These are phyloP conservation scores for Marasmarcha lunaedactyla DNA, from an alignment of 2,888 invertebrate genomes.

Conservation along the genomic window DNA sequence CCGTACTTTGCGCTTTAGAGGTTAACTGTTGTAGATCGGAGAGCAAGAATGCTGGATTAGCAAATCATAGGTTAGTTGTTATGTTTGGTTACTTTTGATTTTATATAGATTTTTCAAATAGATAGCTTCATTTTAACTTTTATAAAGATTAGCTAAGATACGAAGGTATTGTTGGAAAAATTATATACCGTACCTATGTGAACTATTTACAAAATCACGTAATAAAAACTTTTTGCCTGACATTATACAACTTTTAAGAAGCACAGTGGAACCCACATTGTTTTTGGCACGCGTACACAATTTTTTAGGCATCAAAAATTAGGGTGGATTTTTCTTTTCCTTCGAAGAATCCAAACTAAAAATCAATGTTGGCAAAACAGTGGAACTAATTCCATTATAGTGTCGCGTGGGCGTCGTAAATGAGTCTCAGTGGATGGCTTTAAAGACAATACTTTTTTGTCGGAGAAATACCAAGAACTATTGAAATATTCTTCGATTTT, in stretches of 20 bases:
- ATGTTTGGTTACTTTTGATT: no score
- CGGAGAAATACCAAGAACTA: constrained; percentile 41
- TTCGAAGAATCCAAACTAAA: constrained; percentile 42
- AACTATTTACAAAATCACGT: no score
- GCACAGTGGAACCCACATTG: neutral
- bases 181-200: no score
- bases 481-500: constrained; percentile 25
- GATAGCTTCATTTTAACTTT: no score
- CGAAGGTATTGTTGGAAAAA: no score
- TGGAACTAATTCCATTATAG: constrained; percentile 63
- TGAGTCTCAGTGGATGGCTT: constrained; percentile 56
- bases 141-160: no score
- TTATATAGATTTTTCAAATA: no score
- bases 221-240: no score
- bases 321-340: constrained; percentile 37
- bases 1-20: constrained; percentile 4
- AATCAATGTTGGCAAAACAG: constrained; percentile 53
- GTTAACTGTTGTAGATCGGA: neutral
- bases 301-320: constrained; percentile 38
- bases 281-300: constrained; percentile 41
- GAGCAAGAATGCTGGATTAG: no score
- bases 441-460: constrained; percentile 42
- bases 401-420: constrained; percentile 68
- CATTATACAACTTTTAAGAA: no score
- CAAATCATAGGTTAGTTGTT: no score